Base-by-base conservation (phyloP, 2,797 vertebrate genomes). In the Aratinga solstitialis region DNA sequence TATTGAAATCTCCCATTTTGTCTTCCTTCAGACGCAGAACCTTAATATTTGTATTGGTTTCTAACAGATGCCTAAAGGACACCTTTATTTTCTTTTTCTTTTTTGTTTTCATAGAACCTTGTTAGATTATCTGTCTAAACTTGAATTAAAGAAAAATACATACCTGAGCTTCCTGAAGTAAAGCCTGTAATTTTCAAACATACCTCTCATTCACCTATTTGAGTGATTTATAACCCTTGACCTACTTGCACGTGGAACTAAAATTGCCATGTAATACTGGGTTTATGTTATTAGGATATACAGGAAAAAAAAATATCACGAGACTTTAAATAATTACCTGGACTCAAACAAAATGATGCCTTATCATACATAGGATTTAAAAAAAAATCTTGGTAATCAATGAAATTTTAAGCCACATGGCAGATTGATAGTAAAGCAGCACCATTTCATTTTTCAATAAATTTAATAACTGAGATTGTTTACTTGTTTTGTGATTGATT, bases 401-500 rank as follows among this genome's bases (percentile, higher is more conserved):
- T 90, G 67, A 71, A 29, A 58, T 84, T 84, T 84, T 86, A 90
- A 91, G 63, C 29, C 21, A 27, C 1, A 0, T 73, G 51, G 54
- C 67, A 90, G 73, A 80, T 85, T 89, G 87, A 92, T 79, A 91
- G 84, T 75, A 75, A 81, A 87, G 62, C 79, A 42, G 18, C 3
- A 24, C 40, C 84, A 30, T 83, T 81, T 96, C 67, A 36, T 93
- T 95, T 95, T 93, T 67, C 80, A 91, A 81, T 58, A 93, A 78
- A 74, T 96, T 91, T 94, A 94, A 94, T 83, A 90, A 87, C 76
- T 59, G 34, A 90, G 74, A 94, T 74, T 84, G 84, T 91, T 96
- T 96, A 94, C 3, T 2, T 90, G 89, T 96, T 87, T 95, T 93
- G 89, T 95, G 94, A 97, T 94, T 93, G 96, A 95, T 94, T 96